Percentiles rank a stretch among this genome's conserved stretches.
These are phyloP conservation scores for Amorpha juglandis DNA, from an alignment of 2,888 invertebrate genomes.

Conservation along the genomic window DNA sequence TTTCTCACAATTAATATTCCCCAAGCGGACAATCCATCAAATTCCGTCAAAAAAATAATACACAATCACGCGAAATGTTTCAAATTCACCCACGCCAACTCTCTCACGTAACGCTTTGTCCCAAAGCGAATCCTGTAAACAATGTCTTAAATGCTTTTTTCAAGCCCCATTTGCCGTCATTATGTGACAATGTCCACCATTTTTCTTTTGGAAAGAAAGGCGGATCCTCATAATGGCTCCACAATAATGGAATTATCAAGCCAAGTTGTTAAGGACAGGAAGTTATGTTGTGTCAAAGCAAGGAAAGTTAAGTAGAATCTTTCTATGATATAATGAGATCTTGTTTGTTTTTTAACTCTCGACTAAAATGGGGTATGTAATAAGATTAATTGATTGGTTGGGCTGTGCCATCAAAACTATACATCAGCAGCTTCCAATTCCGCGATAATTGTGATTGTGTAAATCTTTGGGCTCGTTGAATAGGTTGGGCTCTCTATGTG, in stretches of 20 bases:
- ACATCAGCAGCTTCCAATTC: too few species aligned
- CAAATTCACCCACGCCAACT: slow-evolving; percentile 2
- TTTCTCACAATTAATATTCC: too few species aligned
- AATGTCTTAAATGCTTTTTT: slow-evolving; percentile 29
- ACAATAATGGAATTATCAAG: slow-evolving; percentile 52
- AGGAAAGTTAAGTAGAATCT: too few species aligned
- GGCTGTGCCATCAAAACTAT: too few species aligned
- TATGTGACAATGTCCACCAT: slow-evolving; percentile 48
- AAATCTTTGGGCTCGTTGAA: too few species aligned
- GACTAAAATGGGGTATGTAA: too few species aligned
- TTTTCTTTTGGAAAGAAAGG: slow-evolving; percentile 55
- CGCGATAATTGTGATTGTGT: not conserved
- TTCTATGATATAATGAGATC: slow-evolving; percentile 4
- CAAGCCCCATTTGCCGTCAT: slow-evolving; percentile 45
- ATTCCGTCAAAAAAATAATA: not conserved
- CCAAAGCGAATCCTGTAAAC: slow-evolving; percentile 27
- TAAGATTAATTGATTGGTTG: too few species aligned
- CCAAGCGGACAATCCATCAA: not conserved
- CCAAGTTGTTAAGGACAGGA: slow-evolving; percentile 40
- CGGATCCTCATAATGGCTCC: slow-evolving; percentile 46
- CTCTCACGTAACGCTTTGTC: slow-evolving; percentile 12
- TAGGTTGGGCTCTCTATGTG: too few species aligned
- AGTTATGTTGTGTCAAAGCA: slow-evolving; percentile 38
- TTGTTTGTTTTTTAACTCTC: not conserved
- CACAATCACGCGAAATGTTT: slow-evolving; percentile 4